phyloP scores from a whole-genome alignment of 2,113 vertebrate genomes.

The Jaculus jaculus region DNA sequence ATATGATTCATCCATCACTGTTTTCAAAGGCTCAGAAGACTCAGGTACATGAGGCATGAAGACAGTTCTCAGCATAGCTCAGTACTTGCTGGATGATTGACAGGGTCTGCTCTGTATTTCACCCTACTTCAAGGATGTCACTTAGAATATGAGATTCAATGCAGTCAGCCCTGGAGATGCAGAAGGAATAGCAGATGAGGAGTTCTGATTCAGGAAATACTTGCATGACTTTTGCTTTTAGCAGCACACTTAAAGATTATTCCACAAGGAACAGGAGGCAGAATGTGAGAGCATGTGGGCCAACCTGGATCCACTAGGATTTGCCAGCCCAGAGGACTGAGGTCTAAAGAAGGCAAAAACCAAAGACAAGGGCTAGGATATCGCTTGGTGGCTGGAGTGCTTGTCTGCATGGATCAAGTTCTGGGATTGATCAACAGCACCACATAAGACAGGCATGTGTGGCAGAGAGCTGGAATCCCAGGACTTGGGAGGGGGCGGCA shows the following conservation, averaged over 20 bases:
- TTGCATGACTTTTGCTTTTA: neutral
- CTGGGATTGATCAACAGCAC: neutral
- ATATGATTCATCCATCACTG: neutral
- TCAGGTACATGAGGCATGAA: neutral
- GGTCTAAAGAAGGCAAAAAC: neutral
- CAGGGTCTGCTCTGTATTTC: neutral
- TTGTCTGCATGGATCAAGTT: too few relatives aligned
- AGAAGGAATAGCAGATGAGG: neutral
- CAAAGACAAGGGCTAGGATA: neutral
- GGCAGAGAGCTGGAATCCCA: neutral
- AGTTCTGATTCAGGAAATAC: neutral
- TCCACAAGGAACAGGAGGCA: neutral
- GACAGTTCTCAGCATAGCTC: neutral
- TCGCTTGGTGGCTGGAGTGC: too few relatives aligned
- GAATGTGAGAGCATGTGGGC: neutral
- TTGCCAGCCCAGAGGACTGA: neutral
- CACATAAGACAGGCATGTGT: neutral
- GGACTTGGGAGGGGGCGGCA: neutral
- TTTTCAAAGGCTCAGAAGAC: conserved; percentile 21
- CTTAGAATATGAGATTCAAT: neutral
- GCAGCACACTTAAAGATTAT: neutral
- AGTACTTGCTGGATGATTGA: neutral
- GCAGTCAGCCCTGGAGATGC: neutral
- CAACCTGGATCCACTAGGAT: neutral
- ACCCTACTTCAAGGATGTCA: neutral